phyloP scores from a whole-genome alignment of 2,113 vertebrate genomes.

The Psittacula cyanocephala region DNA sequence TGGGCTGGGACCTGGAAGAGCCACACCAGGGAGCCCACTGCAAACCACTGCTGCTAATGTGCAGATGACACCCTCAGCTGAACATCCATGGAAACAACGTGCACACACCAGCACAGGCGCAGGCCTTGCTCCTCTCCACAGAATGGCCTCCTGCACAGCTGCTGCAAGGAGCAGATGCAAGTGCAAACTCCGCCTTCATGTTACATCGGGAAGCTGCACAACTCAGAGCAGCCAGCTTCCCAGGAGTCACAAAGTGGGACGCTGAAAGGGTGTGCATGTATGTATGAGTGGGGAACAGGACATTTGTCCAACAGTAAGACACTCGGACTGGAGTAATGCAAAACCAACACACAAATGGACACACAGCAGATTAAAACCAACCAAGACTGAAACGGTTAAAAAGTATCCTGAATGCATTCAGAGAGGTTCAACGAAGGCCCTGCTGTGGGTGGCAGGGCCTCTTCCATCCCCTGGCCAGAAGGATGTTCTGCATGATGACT shows the following conservation, averaged over 20 bases:
- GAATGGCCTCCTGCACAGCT: background rate
- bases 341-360: constrained; percentile 29
- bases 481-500: background rate
- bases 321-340: constrained; percentile 3
- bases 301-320: background rate
- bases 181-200: background rate
- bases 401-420: constrained; percentile 32
- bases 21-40: background rate
- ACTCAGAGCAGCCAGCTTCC: background rate
- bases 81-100: background rate
- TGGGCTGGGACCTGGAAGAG: background rate
- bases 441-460: background rate
- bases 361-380: constrained; percentile 53
- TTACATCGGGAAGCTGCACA: background rate
- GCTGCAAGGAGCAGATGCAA: background rate
- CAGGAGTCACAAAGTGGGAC: background rate
- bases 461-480: background rate
- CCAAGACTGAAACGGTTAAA: constrained; percentile 30
- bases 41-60: background rate
- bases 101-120: background rate
- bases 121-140: background rate
- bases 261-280: background rate
- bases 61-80: background rate
- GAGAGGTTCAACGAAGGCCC: background rate
- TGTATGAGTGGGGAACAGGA: background rate